These are phyloP conservation scores for Protobothrops mucrosquamatus DNA, from an alignment of 2,113 vertebrate species.

Conservation along the genomic window DNA sequence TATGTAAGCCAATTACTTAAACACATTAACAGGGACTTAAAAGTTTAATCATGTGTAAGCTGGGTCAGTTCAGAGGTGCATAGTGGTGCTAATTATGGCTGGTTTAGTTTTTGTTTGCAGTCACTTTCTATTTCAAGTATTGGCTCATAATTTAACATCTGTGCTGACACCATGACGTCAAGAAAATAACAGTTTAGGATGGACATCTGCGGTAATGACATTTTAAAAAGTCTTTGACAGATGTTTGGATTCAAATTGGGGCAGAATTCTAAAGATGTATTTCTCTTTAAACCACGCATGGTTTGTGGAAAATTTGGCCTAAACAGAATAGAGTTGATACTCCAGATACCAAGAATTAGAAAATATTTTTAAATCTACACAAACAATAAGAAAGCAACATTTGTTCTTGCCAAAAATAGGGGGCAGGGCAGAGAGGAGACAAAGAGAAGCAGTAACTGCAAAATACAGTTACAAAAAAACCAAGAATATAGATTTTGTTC, in stretches of 20 bases:
- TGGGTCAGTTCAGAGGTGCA: neutral
- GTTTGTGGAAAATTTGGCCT: neutral
- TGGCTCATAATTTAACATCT: neutral
- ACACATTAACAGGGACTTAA: conserved; percentile 24
- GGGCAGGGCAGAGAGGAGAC: neutral
- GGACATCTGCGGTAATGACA: neutral
- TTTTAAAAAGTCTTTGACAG: neutral
- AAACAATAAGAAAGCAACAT: neutral
- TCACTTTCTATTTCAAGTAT: neutral
- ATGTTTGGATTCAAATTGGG: neutral
- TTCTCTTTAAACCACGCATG: neutral
- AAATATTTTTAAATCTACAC: neutral
- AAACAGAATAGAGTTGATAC: neutral
- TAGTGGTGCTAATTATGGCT: neutral
- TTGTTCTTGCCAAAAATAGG: neutral
- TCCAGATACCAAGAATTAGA: neutral
- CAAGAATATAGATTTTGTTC: neutral
- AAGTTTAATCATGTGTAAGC: neutral
- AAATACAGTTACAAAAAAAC: neutral
- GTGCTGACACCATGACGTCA: neutral
- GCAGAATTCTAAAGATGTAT: neutral
- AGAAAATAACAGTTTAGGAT: neutral
- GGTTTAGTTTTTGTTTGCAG: neutral
- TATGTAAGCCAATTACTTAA: conserved; percentile 44
- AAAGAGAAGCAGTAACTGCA: neutral